These are phyloP conservation scores for Argyresthia albistria DNA, from an alignment of 2,888 invertebrate genomes.

Conservation along the genomic window DNA sequence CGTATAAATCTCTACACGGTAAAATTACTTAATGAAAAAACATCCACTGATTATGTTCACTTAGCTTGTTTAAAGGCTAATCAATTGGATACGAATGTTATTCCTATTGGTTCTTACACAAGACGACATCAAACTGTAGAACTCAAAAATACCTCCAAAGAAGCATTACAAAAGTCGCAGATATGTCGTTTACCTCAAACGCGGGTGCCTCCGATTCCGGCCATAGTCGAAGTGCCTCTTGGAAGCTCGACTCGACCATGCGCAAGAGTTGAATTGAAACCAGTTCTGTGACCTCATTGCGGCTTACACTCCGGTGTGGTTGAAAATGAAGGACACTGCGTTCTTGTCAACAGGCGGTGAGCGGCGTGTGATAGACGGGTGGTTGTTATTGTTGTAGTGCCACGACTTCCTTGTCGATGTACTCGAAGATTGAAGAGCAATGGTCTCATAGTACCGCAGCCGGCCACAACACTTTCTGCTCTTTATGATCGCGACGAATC, in stretches of 20 bases:
- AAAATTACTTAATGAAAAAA: slow-evolving; percentile 18
- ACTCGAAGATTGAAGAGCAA: slow-evolving; percentile 88
- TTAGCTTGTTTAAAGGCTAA: slow-evolving; percentile 16
- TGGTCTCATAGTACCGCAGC: slow-evolving; percentile 88
- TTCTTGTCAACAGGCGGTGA: slow-evolving; percentile 66
- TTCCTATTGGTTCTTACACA: slow-evolving; percentile 23
- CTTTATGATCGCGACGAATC: slow-evolving; percentile 90
- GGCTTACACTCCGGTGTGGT: slow-evolving; percentile 81
- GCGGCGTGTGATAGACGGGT: slow-evolving; percentile 70
- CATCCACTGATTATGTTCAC: slow-evolving; percentile 26
- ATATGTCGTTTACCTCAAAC: slow-evolving; percentile 1
- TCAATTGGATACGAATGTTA: slow-evolving; percentile 16
- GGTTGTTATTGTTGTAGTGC: slow-evolving; percentile 82
- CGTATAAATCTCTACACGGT: slow-evolving; percentile 44
- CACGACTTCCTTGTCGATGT: slow-evolving; percentile 89
- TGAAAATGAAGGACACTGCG: slow-evolving; percentile 74
- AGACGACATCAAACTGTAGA: slow-evolving; percentile 54
- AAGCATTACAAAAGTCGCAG: slow-evolving; percentile 4
- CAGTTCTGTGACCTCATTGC: slow-evolving; percentile 10
- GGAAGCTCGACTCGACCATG: slow-evolving; percentile 3
- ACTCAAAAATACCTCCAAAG: slow-evolving; percentile 3
- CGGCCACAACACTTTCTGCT: slow-evolving; percentile 90
- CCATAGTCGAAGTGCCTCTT: not conserved
- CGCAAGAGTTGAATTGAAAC: slow-evolving; percentile 23
- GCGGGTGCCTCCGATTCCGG: not conserved